Base-by-base conservation (phyloP, 2,797 vertebrate genomes). In the Odontamblyopus lacepedii region DNA sequence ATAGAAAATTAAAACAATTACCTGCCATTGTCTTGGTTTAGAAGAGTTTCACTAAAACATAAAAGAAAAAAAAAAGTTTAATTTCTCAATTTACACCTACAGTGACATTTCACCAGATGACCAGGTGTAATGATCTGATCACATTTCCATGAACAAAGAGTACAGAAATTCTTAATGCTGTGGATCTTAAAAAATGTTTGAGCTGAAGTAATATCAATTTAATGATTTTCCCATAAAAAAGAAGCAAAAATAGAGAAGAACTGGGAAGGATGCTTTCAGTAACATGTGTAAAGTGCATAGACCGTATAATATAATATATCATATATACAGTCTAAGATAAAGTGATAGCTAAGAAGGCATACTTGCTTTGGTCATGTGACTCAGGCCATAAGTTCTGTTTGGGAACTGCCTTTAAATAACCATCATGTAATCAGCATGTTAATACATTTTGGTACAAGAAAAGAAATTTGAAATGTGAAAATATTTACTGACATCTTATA, bases 11-110 rank as follows among this genome's bases (percentile, higher is more conserved):
- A 8, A 26, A 66, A 26, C n/a, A 0, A 16, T 90, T 92, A 94
- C 94, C 94, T 94, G 93, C 92, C 94, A 95, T 95, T 85, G 55
- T 91, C 84, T 73, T 79, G 73, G 26, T 67, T 87, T 83, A 78
- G 72, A 72, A 72, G 77, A 79, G 56, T 92, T 87, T 70, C 86
- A 71, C 88, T 89, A 5, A 74, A 85, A 60, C 87, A 76, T 76
- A 73, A 19, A 48, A 79, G 15, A 79, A 0, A 81, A 38, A 32
- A 63, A 12, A 8, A 18, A 16, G 38, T 48, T 64, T 57, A 57
- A 11, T 23, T 57, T 26, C n/a, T 55, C 19, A 55, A 55, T 3
- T n/a, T 18, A 19, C 6, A 18, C 18, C 19, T n/a, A 18, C 51
- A n/a, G n/a, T 48, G 44, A 48, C 41, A 48, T 15, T 13, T 48